Percentiles rank a stretch among this genome's conserved stretches.
These are phyloP conservation scores for Microchrysa polita DNA, from an alignment of 2,888 invertebrate species.

Conservation along the genomic window DNA sequence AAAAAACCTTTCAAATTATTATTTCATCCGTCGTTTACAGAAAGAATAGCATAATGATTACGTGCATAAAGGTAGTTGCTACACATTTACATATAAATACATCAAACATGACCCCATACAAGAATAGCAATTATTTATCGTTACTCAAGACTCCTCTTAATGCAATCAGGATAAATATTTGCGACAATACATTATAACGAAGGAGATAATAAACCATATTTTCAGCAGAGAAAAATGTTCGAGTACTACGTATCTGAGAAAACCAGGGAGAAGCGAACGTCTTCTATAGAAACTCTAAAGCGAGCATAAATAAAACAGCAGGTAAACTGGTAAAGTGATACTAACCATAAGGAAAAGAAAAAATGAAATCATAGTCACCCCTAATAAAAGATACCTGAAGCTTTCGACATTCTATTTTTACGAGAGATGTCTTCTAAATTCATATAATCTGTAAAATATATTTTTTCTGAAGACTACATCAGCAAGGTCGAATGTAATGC, in stretches of 20 bases:
- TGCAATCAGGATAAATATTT: background rate
- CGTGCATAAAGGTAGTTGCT: too few species aligned
- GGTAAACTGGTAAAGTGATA: slow-evolving; percentile 5
- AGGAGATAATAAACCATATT: background rate
- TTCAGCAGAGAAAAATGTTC: background rate
- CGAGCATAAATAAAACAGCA: background rate
- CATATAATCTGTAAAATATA: background rate
- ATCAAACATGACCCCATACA: background rate
- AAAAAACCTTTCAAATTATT: too few species aligned
- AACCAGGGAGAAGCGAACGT: background rate
- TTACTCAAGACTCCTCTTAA: background rate
- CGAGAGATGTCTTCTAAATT: background rate
- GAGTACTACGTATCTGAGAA: background rate
- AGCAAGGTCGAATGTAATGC: background rate
- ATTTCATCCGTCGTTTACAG: too few species aligned
- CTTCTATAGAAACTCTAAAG: background rate
- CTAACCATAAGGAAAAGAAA: background rate
- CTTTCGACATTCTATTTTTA: background rate
- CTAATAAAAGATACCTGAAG: background rate
- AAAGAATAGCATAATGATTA: too few species aligned
- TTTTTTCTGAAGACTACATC: background rate
- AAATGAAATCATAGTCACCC: background rate
- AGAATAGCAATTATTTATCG: background rate
- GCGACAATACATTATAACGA: background rate
- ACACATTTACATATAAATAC: too few species aligned